Conservation (phyloP, 2,113 vertebrate species). For the Chloebia gouldiae region DNA sequence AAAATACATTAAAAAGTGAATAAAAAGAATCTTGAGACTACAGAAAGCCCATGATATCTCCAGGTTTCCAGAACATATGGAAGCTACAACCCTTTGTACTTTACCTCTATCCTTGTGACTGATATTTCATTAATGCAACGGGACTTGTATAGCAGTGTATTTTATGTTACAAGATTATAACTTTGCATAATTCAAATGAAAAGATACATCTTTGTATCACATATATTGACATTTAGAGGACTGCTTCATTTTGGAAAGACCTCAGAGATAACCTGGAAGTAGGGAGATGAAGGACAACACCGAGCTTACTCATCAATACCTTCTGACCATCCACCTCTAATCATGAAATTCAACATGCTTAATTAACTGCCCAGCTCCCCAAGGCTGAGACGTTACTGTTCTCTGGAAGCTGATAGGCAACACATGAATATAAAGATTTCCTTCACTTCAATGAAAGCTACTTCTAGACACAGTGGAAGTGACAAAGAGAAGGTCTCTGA, state of each 20-base stretch:
- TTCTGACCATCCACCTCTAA: background rate
- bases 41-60: background rate
- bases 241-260: background rate
- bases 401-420: background rate
- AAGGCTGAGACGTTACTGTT: background rate
- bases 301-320: background rate
- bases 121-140: background rate
- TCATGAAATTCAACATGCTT: background rate
- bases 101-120: background rate
- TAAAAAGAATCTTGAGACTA: background rate
- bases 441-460: background rate
- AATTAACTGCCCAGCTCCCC: background rate
- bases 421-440: background rate
- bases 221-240: background rate
- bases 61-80: background rate
- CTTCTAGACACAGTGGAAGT: background rate
- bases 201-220: background rate
- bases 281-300: background rate
- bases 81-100: background rate
- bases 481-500: background rate
- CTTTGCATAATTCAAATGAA: background rate
- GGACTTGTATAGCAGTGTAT: background rate
- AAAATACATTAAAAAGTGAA: background rate
- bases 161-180: background rate
- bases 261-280: background rate